Evolutionary conservation across 2,888 invertebrate genomes (phyloP), one percentile per base, ranked within the genome.

Genomic region (Euproctis similis): DNA sequence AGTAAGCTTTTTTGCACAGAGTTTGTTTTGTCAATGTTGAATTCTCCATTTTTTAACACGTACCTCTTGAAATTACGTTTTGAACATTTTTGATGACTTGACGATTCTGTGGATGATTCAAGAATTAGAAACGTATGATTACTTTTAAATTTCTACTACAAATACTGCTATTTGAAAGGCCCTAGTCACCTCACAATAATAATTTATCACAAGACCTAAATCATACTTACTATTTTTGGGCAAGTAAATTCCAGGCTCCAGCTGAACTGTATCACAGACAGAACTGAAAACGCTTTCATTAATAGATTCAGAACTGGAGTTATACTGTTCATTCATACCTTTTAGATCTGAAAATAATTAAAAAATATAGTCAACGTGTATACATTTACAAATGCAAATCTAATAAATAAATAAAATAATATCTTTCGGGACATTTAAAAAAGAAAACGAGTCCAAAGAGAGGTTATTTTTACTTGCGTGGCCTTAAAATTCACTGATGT

Each of bases 21-120:
- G 9, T 41, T 58, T 25, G 91, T 90, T 59, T 92, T 92, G n/a
- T 91, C 87, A 8, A 95, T 90, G 70, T 96, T 96, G 68, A 94
- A 92, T 51, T 94, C 93, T 17, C 96, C 96, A 71, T 92, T 95
- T 69, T 95, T 96, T 49, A 91, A 87, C 4, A 96, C 90, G 1
- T 92, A 91, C 28, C 95, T 85, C 26, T 44, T 55, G 4, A n/a
- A n/a, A n/a, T n/a, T n/a, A n/a, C n/a, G n/a, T 12, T 53, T 37
- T 2, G 30, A 24, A 10, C 37, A 36, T 14, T 53, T 59, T 14
- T 51, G 50, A 3, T 32, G 38, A 7, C 47, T 40, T 24, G 40
- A 35, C 44, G 39, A 34, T 42, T 36, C 64, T 61, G 45, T n/a
- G n/a, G n/a, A n/a, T n/a, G n/a, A n/a, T n/a, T n/a, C n/a, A n/a